Percentiles rank a stretch among this genome's conserved stretches.
Conservation (phyloP, 2,888 invertebrate genomes). For the Morinoia aosen region DNA sequence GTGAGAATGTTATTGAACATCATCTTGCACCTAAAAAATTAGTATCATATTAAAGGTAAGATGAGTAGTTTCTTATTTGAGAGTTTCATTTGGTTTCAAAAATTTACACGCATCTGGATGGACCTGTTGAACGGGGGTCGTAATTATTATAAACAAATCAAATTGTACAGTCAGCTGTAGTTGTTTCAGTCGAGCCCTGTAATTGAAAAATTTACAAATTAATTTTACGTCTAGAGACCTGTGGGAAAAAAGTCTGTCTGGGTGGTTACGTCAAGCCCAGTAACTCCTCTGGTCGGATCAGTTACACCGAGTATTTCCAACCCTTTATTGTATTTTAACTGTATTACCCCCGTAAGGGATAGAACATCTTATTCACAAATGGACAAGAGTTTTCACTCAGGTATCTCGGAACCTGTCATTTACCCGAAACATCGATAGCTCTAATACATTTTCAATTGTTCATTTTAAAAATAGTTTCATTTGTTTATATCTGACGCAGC, state of each 20-base stretch:
- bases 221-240: background rate
- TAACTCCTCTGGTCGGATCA: background rate
- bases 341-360: background rate
- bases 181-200: background rate
- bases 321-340: background rate
- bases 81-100: background rate
- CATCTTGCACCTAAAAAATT: background rate
- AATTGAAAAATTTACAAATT: background rate
- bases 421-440: background rate
- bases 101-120: background rate
- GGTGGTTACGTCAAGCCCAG: background rate
- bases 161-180: background rate
- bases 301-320: background rate
- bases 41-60: background rate
- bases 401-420: background rate
- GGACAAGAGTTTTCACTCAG: background rate
- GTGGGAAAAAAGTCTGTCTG: background rate
- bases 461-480: background rate
- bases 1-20: background rate
- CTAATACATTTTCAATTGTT: background rate
- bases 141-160: background rate
- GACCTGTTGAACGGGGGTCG: background rate
- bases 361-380: background rate
- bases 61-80: background rate
- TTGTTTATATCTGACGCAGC: background rate